A percentile compares a stretch with the other conserved stretches of the same genome.
Evolutionary conservation across 2,113 vertebrate species (phyloP).

Genomic region (Etheostoma cragini): DNA sequence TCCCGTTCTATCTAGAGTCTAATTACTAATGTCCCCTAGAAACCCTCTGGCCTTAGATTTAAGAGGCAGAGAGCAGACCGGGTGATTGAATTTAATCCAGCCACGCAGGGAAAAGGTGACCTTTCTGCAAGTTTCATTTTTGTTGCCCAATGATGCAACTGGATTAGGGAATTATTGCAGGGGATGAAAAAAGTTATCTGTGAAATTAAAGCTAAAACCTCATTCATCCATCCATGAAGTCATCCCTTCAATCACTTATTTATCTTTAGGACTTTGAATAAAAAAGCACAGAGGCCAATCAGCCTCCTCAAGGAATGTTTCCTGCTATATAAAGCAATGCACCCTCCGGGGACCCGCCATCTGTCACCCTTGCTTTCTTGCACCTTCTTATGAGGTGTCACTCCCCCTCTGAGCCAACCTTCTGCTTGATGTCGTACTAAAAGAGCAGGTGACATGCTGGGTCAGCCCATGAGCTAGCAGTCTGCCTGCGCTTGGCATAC

Average conservation of each 20-base stretch:
- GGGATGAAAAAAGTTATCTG: conserved; percentile 60
- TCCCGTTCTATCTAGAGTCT: conserved; percentile 45
- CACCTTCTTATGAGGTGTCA: conserved; percentile 65
- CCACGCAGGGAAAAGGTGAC: conserved; percentile 66
- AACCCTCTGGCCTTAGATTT: conserved; percentile 70
- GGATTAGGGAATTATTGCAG: conserved; percentile 73
- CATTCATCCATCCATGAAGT: conserved; percentile 30
- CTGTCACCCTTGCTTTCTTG: conserved; percentile 60
- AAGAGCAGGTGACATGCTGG: conserved; percentile 38
- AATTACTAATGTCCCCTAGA: conserved; percentile 69
- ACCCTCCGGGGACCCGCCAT: conserved; percentile 60
- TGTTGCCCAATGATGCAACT: conserved; percentile 68
- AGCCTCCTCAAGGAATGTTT: conserved; percentile 25
- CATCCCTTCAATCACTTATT: conserved; percentile 41
- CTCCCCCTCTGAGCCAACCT: conserved; percentile 40
- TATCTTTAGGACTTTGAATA: conserved; percentile 20
- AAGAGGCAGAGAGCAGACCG: conserved; percentile 68
- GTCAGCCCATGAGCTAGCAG: conserved; percentile 24
- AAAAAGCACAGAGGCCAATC: conserved; percentile 46
- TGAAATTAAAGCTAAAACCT: conserved; percentile 49
- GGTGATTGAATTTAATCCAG: conserved; percentile 77
- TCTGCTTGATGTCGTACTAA: conserved; percentile 66
- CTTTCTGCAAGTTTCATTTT: conserved; percentile 73
- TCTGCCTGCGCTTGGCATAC: conserved; percentile 32
- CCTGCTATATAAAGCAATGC: conserved; percentile 20